A percentile compares a stretch with the other conserved stretches of the same genome.
Conservation (phyloP, 2,113 vertebrate species). For the Perca schrenkii region DNA sequence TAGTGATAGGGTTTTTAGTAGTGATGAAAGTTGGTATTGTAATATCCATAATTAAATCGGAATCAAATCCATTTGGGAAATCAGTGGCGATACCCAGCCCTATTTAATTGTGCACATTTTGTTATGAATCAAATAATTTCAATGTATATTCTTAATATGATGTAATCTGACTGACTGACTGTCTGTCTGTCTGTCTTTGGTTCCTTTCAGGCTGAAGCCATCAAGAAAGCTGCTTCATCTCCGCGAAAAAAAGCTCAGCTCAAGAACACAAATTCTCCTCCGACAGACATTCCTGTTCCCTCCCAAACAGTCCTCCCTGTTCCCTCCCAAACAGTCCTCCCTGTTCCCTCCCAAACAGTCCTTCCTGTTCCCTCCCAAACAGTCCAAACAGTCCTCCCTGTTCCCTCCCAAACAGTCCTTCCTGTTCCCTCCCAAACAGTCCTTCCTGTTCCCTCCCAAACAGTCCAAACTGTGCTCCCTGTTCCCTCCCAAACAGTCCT, state of each 20-base stretch:
- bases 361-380: background rate
- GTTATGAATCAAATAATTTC: too few relatives aligned
- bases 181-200: background rate
- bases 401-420: too few relatives aligned
- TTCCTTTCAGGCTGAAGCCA: constrained; percentile 12
- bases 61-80: too few relatives aligned
- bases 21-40: too few relatives aligned
- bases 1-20: too few relatives aligned
- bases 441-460: background rate
- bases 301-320: background rate
- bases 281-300: background rate
- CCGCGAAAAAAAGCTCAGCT: background rate
- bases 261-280: background rate
- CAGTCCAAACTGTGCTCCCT: background rate
- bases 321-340: background rate
- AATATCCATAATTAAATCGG: too few relatives aligned
- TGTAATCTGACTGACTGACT: background rate
- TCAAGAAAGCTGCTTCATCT: background rate
- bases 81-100: too few relatives aligned
- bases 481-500: background rate
- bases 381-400: background rate
- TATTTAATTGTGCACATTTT: too few relatives aligned
- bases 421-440: too few relatives aligned
- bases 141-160: too few relatives aligned
- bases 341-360: background rate